Evolutionary conservation across 2,888 invertebrate genomes (phyloP).

Genomic region (Apamea monoglypha): DNA sequence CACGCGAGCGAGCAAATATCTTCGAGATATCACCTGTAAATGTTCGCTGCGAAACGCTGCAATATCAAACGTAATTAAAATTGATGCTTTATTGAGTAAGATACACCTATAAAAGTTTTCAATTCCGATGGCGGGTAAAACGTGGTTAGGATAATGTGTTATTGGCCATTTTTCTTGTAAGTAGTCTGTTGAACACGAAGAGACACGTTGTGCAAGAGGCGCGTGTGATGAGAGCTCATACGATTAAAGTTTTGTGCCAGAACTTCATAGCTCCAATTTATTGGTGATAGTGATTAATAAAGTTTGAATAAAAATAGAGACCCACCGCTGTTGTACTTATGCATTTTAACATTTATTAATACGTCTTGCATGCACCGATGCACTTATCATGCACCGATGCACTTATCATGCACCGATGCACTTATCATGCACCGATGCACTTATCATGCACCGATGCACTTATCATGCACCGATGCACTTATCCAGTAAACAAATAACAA

Average conservation of each 20-base stretch:
- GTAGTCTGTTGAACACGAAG: background rate
- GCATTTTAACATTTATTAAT: background rate
- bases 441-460: no score
- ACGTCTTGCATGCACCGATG: background rate
- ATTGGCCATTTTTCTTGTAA: background rate
- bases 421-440: no score
- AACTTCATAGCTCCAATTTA: background rate
- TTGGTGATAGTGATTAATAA: background rate
- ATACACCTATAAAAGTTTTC: background rate
- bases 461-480: background rate
- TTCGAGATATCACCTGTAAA: background rate
- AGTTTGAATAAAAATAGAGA: background rate
- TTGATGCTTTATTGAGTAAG: background rate
- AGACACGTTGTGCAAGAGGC: background rate
- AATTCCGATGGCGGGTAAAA: no score
- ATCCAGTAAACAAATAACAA: no score
- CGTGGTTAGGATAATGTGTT: no score
- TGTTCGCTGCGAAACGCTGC: background rate
- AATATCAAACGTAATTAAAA: slow-evolving; percentile 9
- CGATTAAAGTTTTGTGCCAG: background rate
- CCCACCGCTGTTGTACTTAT: background rate
- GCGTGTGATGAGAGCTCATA: background rate
- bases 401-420: no score
- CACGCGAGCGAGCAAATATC: slow-evolving; percentile 11
- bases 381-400: no score